Evolutionary conservation across 1,140 invertebrate species (phyloP).

Genomic region (Brachionus angularis): DNA sequence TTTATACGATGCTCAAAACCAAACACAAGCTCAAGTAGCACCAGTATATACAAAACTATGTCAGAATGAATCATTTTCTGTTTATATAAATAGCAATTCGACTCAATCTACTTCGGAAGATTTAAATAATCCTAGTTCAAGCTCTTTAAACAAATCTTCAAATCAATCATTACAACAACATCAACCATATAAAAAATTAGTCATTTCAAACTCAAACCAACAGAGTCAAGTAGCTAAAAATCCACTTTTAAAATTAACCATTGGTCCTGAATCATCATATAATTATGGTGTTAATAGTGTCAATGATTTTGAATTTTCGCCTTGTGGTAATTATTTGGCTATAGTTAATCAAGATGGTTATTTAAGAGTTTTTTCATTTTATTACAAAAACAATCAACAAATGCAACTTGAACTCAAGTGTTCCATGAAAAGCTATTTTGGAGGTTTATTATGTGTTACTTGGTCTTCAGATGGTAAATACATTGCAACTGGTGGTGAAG

Average conservation of each 20-base stretch:
- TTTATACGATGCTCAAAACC: conserved; percentile 89
- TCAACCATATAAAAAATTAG: not conserved
- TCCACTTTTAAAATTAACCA: conserved; percentile 20
- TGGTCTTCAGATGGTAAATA: conserved; percentile 96
- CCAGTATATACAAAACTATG: conserved; percentile 28
- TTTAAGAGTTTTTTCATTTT: conserved; percentile 90
- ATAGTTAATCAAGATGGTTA: conserved; percentile 83
- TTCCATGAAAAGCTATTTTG: conserved; percentile 85
- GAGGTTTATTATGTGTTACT: conserved; percentile 84
- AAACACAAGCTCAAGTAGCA: conserved; percentile 63
- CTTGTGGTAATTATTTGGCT: conserved; percentile 80
- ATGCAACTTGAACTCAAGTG: conserved; percentile 45
- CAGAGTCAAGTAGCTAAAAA: conserved; percentile 18
- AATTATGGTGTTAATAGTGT: conserved; percentile 76
- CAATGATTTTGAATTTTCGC: conserved; percentile 95
- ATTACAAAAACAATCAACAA: conserved; percentile 82
- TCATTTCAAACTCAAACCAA: not conserved
- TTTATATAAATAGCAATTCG: conserved; percentile 23
- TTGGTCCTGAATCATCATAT: not conserved
- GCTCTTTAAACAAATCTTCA: not conserved
- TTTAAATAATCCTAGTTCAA: conserved; percentile 6
- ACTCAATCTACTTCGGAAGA: not conserved
- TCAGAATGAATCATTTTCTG: conserved; percentile 31
- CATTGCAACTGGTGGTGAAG: conserved; percentile 93
- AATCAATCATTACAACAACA: not conserved